Conservation (phyloP, 2,113 vertebrate species). For the Gavialis gangeticus region DNA sequence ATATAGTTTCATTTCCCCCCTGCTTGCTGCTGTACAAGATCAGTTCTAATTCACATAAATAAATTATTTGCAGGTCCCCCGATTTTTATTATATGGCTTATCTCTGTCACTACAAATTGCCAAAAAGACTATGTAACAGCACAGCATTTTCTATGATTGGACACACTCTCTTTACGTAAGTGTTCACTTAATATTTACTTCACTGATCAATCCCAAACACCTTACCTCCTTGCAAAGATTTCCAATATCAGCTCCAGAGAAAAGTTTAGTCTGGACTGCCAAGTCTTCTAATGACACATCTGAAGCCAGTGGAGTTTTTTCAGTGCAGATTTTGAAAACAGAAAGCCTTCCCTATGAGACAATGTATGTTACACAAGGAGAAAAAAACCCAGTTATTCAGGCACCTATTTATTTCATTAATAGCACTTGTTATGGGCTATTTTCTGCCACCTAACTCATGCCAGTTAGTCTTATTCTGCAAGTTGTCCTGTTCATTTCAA, state of each 20-base stretch:
- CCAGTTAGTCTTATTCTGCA: background rate
- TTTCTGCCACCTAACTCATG: background rate
- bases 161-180: background rate
- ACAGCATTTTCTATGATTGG: background rate
- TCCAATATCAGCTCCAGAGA: constrained; percentile 93
- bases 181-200: background rate
- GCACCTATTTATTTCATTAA: background rate
- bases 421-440: background rate
- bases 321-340: constrained; percentile 86
- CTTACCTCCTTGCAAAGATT: constrained; percentile 96
- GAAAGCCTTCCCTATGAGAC: constrained; percentile 85
- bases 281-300: constrained; percentile 87
- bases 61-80: background rate
- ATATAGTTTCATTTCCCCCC: background rate
- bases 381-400: background rate
- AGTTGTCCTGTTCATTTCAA: background rate
- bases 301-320: constrained; percentile 81
- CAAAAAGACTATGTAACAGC: background rate
- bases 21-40: too few species aligned
- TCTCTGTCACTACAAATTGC: background rate
- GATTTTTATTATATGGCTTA: background rate
- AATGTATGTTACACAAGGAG: background rate
- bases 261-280: constrained; percentile 82
- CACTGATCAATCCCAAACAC: background rate
- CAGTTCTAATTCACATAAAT: background rate